Conservation (phyloP, 2,113 vertebrate species). For the Petrocephalus microphthalmus region DNA sequence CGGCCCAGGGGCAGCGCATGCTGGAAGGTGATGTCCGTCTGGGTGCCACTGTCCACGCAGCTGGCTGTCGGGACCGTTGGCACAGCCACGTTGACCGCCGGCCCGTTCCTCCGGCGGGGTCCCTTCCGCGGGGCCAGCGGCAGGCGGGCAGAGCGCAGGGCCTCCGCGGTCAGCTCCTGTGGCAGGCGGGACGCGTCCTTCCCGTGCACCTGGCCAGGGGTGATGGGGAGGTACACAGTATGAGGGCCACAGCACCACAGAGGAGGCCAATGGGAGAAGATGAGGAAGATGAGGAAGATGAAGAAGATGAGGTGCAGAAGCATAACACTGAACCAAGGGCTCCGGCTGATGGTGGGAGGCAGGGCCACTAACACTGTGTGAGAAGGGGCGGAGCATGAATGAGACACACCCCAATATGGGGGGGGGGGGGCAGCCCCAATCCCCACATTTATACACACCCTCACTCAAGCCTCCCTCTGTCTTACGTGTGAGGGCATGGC, state of each 20-base stretch:
- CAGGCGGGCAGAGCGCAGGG: constrained; percentile 59
- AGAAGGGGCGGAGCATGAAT: neutral
- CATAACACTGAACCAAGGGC: neutral
- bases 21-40: constrained; percentile 90
- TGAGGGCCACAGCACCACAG: neutral
- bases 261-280: neutral
- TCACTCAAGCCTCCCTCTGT: no score
- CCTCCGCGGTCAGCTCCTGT: constrained; percentile 69
- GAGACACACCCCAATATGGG: neutral
- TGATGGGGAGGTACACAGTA: neutral
- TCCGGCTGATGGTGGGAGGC: neutral
- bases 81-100: constrained; percentile 27
- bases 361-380: neutral
- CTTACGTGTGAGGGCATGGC: neutral
- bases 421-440: neutral
- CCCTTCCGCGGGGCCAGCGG: constrained; percentile 57
- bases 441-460: no score
- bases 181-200: constrained; percentile 68
- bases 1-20: constrained; percentile 74
- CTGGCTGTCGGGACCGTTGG: constrained; percentile 50
- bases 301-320: neutral
- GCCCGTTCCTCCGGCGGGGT: constrained; percentile 13
- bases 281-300: neutral
- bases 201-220: constrained; percentile 62
- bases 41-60: constrained; percentile 82